Percentiles rank a stretch among this genome's conserved stretches.
phyloP scores from a whole-genome alignment of 1,140 invertebrate species.

The Diachasma alloeum region DNA sequence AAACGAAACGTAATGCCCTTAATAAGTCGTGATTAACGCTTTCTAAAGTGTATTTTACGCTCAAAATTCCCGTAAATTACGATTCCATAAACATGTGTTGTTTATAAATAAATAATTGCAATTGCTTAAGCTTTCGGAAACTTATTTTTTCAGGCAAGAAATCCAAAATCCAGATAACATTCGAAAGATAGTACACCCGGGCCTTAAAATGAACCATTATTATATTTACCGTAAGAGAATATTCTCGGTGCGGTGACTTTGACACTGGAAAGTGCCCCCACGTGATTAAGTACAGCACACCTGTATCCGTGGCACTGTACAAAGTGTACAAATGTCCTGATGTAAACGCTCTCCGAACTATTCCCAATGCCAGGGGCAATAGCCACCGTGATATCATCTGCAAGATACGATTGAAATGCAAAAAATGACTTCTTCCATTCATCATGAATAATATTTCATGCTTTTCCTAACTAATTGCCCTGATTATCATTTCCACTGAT shows the following conservation, averaged over 20 bases:
- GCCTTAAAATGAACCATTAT: too few species aligned
- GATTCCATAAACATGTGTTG: too few species aligned
- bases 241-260: constrained; percentile 86
- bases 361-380: constrained; percentile 94
- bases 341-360: constrained; percentile 91
- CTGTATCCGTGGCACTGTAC: constrained; percentile 89
- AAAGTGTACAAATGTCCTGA: constrained; percentile 89
- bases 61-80: too few species aligned
- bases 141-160: too few species aligned
- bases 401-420: constrained; percentile 38
- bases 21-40: too few species aligned
- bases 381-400: constrained; percentile 87
- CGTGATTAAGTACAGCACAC: constrained; percentile 93
- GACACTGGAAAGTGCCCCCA: constrained; percentile 86
- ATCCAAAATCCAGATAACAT: too few species aligned
- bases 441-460: not conserved
- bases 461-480: not conserved
- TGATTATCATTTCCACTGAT: not conserved
- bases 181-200: too few species aligned
- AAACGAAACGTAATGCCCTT: too few species aligned
- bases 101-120: too few species aligned
- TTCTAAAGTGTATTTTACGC: too few species aligned
- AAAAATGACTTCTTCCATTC: not conserved
- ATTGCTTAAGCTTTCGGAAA: too few species aligned
- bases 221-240: constrained; percentile 85